Evolutionary conservation across 2,113 vertebrate species (phyloP).

Genomic region (Semnornis frantzii): DNA sequence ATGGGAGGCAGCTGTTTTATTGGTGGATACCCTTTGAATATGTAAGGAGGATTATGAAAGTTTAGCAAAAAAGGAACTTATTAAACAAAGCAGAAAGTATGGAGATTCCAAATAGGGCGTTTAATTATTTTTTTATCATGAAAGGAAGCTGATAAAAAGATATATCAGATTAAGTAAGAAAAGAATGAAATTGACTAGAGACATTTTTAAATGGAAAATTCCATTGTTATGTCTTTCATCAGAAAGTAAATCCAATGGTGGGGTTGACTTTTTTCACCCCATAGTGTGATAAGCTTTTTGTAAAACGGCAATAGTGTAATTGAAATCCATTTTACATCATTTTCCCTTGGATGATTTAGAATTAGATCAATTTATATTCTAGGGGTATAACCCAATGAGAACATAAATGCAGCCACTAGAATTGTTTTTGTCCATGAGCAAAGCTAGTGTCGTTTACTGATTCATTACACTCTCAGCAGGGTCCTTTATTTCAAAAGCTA

Average conservation of each 20-base stretch:
- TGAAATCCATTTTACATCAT: conserved; percentile 61
- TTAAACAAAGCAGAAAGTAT: background rate
- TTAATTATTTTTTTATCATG: conserved; percentile 5
- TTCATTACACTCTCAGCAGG: conserved; percentile 73
- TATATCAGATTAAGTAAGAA: background rate
- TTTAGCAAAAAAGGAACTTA: background rate
- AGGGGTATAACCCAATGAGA: conserved; percentile 3
- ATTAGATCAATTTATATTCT: conserved; percentile 72
- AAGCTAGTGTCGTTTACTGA: conserved; percentile 68
- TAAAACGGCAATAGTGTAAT: conserved; percentile 52
- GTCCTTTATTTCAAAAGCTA: conserved; percentile 65
- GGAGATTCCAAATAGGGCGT: background rate
- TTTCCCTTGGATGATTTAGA: conserved; percentile 67
- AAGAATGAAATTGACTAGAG: background rate
- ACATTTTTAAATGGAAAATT: background rate
- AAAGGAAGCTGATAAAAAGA: conserved; percentile 8
- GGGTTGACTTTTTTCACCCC: background rate
- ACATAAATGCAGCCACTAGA: conserved; percentile 20
- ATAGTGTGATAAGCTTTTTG: conserved; percentile 20
- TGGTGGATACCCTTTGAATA: background rate
- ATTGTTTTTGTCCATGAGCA: conserved; percentile 45
- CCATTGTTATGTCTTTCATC: background rate
- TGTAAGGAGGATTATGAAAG: background rate
- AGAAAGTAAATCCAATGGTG: background rate
- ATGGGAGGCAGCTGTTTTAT: background rate